These are phyloP conservation scores for Trichonephila clavata DNA, from an alignment of 1,140 invertebrate genomes.

Conservation along the genomic window DNA sequence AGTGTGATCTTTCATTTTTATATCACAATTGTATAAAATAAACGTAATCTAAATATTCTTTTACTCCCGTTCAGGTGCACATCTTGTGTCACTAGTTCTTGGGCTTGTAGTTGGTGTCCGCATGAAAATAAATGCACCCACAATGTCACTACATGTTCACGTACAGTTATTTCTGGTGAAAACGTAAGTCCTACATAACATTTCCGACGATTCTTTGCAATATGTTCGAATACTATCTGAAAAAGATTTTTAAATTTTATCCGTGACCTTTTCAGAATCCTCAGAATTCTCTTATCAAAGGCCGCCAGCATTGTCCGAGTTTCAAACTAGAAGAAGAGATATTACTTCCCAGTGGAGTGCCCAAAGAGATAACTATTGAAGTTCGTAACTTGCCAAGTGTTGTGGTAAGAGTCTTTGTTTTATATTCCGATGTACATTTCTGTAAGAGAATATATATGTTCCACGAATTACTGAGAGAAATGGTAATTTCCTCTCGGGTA, in stretches of 20 bases:
- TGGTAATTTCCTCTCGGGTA: too few relatives aligned
- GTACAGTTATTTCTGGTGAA: conserved; percentile 90
- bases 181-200: conserved; percentile 54
- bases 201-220: too few relatives aligned
- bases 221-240: neutral
- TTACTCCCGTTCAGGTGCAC: conserved; percentile 83
- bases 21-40: too few relatives aligned
- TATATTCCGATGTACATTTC: too few relatives aligned
- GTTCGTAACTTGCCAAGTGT: conserved; percentile 88
- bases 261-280: conserved; percentile 69
- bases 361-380: conserved; percentile 93
- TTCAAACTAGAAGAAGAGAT: conserved; percentile 83
- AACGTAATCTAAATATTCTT: too few relatives aligned
- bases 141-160: conserved; percentile 90
- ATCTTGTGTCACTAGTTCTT: conserved; percentile 91
- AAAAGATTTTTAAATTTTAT: neutral
- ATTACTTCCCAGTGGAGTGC: conserved; percentile 92
- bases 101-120: conserved; percentile 97
- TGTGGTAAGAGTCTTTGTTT: conserved; percentile 54
- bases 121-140: conserved; percentile 96
- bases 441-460: too few relatives aligned
- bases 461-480: too few relatives aligned
- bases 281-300: conserved; percentile 77
- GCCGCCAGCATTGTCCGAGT: conserved; percentile 78
- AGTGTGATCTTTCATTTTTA: neutral